phyloP scores from a whole-genome alignment of 2,888 invertebrate species.

The Bugula neritina region DNA sequence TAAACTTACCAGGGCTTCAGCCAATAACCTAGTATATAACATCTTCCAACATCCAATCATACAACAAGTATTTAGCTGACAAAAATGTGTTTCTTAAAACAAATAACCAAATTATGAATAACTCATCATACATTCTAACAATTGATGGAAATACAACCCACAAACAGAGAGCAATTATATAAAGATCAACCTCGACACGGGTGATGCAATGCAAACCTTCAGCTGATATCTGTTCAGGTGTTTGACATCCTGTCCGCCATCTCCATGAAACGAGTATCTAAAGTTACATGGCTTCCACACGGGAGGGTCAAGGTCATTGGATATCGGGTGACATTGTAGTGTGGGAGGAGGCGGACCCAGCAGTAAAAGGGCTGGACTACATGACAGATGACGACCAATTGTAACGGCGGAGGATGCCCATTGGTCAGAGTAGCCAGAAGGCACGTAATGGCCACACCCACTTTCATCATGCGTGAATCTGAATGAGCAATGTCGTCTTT shows the following conservation, averaged over 20 bases:
- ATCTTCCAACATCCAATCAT: no score
- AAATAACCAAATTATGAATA: no score
- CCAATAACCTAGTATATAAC: neutral
- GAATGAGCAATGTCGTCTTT: constrained; percentile 9
- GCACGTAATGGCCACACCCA: constrained; percentile 40
- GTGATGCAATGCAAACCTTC: neutral
- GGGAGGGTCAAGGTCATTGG: neutral
- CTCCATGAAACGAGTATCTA: neutral
- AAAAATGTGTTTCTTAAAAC: no score
- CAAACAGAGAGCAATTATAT: no score
- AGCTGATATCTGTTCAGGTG: neutral
- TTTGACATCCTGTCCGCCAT: no score
- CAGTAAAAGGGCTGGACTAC: constrained; percentile 8
- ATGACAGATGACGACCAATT: neutral
- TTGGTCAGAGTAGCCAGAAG: constrained; percentile 41
- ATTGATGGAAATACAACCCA: no score
- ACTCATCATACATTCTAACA: no score
- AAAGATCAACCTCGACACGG: no score
- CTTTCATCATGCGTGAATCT: constrained; percentile 9
- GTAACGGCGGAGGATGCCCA: constrained; percentile 37
- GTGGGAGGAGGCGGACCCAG: constrained; percentile 17
- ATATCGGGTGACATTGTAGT: neutral
- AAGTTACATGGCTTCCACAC: constrained; percentile 3
- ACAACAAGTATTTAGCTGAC: no score
- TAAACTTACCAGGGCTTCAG: neutral